Conservation (phyloP, 2,113 vertebrate genomes). For the Pandion haliaetus region DNA sequence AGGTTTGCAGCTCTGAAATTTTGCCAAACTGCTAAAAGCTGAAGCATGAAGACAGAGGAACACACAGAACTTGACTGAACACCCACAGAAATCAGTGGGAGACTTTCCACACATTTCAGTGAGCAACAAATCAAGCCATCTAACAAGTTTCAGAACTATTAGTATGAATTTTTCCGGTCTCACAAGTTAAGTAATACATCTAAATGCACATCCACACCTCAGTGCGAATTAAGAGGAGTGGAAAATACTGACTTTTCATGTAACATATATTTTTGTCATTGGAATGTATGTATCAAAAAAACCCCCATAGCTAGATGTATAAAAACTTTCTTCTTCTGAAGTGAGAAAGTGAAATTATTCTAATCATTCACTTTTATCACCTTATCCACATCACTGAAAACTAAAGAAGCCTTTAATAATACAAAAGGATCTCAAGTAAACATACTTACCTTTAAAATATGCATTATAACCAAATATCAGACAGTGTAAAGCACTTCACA, state of each 20-base stretch:
- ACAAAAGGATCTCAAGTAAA: background rate
- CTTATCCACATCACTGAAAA: background rate
- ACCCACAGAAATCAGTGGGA: background rate
- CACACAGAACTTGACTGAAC: background rate
- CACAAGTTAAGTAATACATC: background rate
- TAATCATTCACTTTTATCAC: background rate
- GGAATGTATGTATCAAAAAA: background rate
- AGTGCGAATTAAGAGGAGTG: background rate
- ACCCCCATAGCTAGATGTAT: background rate
- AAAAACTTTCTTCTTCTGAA: background rate
- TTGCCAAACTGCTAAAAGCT: background rate
- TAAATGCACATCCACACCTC: background rate
- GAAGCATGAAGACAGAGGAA: background rate
- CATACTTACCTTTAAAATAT: background rate
- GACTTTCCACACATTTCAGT: background rate
- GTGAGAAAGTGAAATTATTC: background rate
- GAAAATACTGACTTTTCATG: background rate
- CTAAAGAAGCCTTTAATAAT: background rate
- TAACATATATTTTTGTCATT: background rate
- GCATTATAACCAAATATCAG: background rate
- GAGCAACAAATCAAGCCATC: background rate
- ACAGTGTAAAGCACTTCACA: background rate
- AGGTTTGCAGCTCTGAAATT: background rate
- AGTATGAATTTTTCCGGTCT: background rate
- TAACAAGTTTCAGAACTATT: background rate